Conservation (phyloP, 1,140 invertebrate species). For the Muscidifurax raptorellus region DNA sequence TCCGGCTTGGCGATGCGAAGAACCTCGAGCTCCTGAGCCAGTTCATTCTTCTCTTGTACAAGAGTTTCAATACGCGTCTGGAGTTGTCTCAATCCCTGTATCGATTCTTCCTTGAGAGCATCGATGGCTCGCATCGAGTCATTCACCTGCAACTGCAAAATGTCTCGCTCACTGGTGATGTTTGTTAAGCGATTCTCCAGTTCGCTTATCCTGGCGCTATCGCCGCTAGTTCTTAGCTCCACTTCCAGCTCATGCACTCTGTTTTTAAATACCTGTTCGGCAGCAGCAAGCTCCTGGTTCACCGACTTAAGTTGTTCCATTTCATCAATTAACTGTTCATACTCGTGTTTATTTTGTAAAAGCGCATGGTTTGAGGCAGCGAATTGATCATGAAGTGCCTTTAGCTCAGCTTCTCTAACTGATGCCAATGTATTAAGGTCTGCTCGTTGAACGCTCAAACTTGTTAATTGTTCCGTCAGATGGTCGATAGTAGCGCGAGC, state of each 20-base stretch:
- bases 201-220: conserved; percentile 56
- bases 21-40: conserved; percentile 34
- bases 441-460: conserved; percentile 30
- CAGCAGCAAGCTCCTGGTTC: conserved; percentile 51
- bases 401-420: conserved; percentile 52
- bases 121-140: conserved; percentile 56
- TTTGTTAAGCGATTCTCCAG: conserved; percentile 53
- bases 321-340: not conserved
- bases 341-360: conserved; percentile 24
- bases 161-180: conserved; percentile 54
- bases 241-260: conserved; percentile 59
- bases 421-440: conserved; percentile 32
- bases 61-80: not conserved
- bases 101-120: conserved; percentile 39
- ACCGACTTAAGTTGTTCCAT: conserved; percentile 41
- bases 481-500: conserved; percentile 44
- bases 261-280: conserved; percentile 52
- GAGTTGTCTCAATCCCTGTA: not conserved
- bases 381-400: conserved; percentile 43
- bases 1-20: not conserved
- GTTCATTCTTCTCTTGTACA: not conserved
- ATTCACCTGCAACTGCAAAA: conserved; percentile 61
- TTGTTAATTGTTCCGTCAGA: conserved; percentile 53
- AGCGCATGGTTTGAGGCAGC: conserved; percentile 20
- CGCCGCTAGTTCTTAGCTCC: conserved; percentile 52